Conservation (phyloP, 2,113 vertebrate genomes). For the Muntiacus reevesi region DNA sequence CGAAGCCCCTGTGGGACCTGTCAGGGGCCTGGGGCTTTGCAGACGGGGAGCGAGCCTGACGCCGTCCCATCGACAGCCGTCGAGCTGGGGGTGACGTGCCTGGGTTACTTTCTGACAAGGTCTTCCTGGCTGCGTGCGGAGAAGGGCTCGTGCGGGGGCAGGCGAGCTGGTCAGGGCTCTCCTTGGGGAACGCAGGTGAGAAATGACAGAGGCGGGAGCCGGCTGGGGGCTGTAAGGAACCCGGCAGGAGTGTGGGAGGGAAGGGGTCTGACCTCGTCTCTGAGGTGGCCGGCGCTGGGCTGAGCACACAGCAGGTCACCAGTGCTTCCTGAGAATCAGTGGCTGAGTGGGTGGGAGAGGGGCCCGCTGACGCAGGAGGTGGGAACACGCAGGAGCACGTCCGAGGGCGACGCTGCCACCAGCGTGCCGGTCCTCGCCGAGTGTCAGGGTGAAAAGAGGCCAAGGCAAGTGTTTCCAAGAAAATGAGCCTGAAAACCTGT, state of each 20-base stretch:
- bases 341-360: not conserved
- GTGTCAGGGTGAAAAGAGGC: not conserved
- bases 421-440: not conserved
- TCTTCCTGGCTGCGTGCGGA: not conserved
- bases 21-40: accelerated
- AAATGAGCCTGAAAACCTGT: not conserved
- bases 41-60: not conserved
- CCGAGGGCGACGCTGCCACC: not conserved
- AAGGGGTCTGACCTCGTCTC: not conserved
- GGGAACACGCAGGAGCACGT: not conserved
- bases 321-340: not conserved
- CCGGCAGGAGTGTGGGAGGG: accelerated
- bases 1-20: not conserved
- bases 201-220: not conserved
- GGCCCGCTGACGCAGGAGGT: not conserved
- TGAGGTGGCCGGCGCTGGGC: not conserved
- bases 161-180: not conserved
- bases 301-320: not conserved
- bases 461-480: not conserved
- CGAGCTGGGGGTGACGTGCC: not conserved
- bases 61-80: not conserved
- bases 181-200: accelerated
- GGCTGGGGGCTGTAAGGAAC: not conserved
- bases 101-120: not conserved
- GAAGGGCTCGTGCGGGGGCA: not conserved